Base-by-base conservation (phyloP, 2,797 vertebrate species). In the Rhincodon typus region DNA sequence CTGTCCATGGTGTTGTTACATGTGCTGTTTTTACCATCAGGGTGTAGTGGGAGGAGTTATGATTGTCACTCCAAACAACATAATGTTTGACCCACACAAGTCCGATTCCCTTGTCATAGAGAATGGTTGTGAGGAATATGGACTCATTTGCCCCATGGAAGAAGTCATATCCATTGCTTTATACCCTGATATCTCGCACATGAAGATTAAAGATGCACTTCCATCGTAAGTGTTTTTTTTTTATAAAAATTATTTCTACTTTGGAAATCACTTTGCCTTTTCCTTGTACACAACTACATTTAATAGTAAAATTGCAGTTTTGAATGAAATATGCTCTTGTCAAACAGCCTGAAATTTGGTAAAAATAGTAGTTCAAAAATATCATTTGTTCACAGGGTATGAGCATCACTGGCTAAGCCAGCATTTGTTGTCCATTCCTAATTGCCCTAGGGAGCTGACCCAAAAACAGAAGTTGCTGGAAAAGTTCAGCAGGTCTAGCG, bases 81-180 rank as follows among this genome's bases (percentile, higher is more conserved):
- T 99, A 97, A 99, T 99, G 99, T 99, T 99, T 96, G 99, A 99
- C 97, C 99, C 99, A 8, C 99, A 99, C 97, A 99, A 99, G 96
- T 99, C 99, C 0, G 99, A 99, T 97, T 99, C 99, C 6, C 97
- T 99, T 97, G 99, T 99, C 86, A 99, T 99, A 95, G 99, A 99
- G 97, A 98, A 99, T 42, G 99, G 99, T 95, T 99, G 99, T 96
- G 99, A 99, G 97, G 99, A 99, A 96, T 99, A 99, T 5, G 99
- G 99, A 77, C 98, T 99, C 86, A 99, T 99, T 97, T 99, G 99
- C 96, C 99, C 99, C 96, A 99, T 99, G 99, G 98, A 99, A 96
- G 99, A 99, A 97, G 98, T 99, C 3, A 97, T 99, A n/a, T 99
- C 99, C 0, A 98, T 99, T 90, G 99, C 99, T 0, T 98, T 99